Conservation (phyloP, 2,888 invertebrate species). For the Leptopilina syphax region DNA sequence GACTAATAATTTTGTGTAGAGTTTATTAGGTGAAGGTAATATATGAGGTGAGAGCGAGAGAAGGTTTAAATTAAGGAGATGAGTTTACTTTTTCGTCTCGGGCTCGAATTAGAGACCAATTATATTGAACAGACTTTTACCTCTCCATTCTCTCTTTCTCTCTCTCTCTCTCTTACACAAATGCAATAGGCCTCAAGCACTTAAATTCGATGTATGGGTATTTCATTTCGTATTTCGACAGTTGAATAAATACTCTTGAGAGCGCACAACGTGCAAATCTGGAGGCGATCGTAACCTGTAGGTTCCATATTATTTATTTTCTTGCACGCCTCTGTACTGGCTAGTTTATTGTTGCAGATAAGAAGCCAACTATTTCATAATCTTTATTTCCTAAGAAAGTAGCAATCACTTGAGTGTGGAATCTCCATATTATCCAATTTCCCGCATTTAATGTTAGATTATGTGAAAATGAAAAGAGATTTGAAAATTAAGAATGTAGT, state of each 20-base stretch:
- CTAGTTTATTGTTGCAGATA: not conserved
- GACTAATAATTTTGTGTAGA: not conserved
- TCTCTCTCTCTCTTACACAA: slow-evolving; percentile 44
- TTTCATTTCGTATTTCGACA: slow-evolving; percentile 44
- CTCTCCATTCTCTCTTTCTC: slow-evolving; percentile 54
- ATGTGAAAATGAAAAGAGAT: not conserved
- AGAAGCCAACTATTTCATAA: slow-evolving; percentile 30
- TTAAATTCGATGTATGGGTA: slow-evolving; percentile 69
- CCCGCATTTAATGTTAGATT: not conserved
- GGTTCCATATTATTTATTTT: slow-evolving; percentile 32
- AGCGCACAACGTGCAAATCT: slow-evolving; percentile 31
- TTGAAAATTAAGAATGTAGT: too few relatives aligned
- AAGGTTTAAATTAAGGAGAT: slow-evolving; percentile 57
- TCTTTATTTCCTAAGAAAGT: not conserved
- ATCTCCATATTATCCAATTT: not conserved
- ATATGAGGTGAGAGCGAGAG: slow-evolving; percentile 44
- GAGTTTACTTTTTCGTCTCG: slow-evolving; percentile 59
- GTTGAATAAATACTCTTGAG: slow-evolving; percentile 31
- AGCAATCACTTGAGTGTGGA: not conserved
- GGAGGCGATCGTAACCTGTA: slow-evolving; percentile 22
- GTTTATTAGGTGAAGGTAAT: slow-evolving; percentile 3
- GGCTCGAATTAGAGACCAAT: slow-evolving; percentile 71
- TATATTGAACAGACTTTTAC: slow-evolving; percentile 72
- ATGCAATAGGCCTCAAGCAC: slow-evolving; percentile 67
- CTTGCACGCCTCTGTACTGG: slow-evolving; percentile 19